Base-by-base conservation (phyloP, 2,113 vertebrate species). In the Dipodomys spectabilis region DNA sequence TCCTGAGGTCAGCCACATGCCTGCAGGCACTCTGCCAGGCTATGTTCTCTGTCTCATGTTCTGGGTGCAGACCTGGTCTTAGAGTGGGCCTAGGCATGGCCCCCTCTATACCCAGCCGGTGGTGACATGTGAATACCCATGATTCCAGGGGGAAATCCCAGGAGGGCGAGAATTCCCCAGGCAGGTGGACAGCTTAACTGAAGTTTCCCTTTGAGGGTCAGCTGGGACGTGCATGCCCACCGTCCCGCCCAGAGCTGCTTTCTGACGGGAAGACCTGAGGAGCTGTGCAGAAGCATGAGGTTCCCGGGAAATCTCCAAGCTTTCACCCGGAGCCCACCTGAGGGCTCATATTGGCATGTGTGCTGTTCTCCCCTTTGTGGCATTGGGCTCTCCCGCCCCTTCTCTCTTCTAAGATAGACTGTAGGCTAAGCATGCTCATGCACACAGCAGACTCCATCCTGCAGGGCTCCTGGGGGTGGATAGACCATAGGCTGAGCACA, bases 161-260 rank as follows among this genome's bases (percentile, higher is more conserved):
- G 35, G 20, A 60, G 16, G 23, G 4, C 0, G 8, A 60, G 12
- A 65, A 3, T 35, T 39, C 30, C 45, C 23, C 2, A 60, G 13
- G 27, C 6, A 9, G 39, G 5, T 20, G 27, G 35, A 25, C n/a
- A 72, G 74, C 25, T 7, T 0, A 3, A 53, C 23, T 15, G 4
- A 18, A 15, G 27, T 7, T 35, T 1, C 64, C 16, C 39, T 77
- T 25, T 80, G 23, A 64, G 53, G 25, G n/a, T 18, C 2, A 30
- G 8, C 6, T 3, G 30, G 8, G 19, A 2, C 6, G 1, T 60
- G 23, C 6, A 0, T 32, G 28, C 20, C 10, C 6, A 20, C 4
- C 45, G 20, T 5, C 5, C 39, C 16, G 73, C 6, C 39, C 16
- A 32, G 12, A 16, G 25, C 44, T 28, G 16, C 15, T 53, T 27